Base-by-base conservation (phyloP, 2,797 vertebrate species). In the Silurus lanzhouensis region DNA sequence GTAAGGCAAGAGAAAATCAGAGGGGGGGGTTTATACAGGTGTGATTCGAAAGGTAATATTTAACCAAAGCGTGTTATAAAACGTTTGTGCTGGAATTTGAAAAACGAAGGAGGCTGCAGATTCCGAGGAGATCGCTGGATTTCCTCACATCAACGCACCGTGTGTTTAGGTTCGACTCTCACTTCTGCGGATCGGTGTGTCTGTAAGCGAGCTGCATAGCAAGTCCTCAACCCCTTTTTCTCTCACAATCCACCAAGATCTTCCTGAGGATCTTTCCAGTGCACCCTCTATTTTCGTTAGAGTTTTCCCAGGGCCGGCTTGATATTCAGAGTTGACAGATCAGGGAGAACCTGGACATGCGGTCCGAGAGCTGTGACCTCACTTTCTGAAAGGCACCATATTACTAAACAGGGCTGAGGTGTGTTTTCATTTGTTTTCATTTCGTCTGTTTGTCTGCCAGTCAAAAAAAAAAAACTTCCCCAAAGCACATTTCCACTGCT, bases 301-400 rank as follows among this genome's bases (percentile, higher is more conserved):
- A 60, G 44, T 55, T 72, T 25, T 46, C 60, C 17, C 57, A 70
- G 71, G 74, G 25, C 74, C 58, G 74, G n/a, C 25, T 19, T 10
- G 55, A 44, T 48, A n/a, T 71, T 66, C 72, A 58, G 66, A 15
- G 57, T 67, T 67, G 48, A 61, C 19, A 70, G 10, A 15, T 76
- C 22, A 48, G 31, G 9, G 55, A 71, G 86, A 76, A 86, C 66
- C 70, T 52, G 52, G 27, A 22, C 55, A 71, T 44, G 67, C 64
- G 57, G 92, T 92, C 86, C 89, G 89, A 88, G 88, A 92, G 91
- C 90, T 85, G 89, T 86, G 87, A 93, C 91, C 90, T 87, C 90
- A 91, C 88, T 76, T 52, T 66, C 5, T 92, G 90, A 89, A 93
- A 95, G 95, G 95, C 95, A 96, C 94, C 94, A 91, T 94, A 92